Conservation (phyloP, 1,140 invertebrate species). For the Drosophila willistoni region DNA sequence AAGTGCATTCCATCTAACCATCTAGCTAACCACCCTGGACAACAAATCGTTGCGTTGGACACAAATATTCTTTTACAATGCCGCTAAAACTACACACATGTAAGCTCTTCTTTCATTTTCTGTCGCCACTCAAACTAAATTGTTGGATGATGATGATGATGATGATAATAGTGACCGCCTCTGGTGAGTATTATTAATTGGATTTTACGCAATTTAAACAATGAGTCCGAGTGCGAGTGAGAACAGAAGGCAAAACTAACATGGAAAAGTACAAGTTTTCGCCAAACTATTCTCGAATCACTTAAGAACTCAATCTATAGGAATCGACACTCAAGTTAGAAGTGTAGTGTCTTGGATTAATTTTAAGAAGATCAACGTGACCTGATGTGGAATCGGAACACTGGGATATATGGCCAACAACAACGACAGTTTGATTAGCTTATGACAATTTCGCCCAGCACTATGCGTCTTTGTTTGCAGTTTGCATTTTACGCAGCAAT, state of each 20-base stretch:
- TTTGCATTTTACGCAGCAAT: conserved; percentile 65
- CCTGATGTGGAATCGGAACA: too few relatives aligned
- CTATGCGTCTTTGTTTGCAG: conserved; percentile 35
- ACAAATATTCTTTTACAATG: conserved; percentile 53
- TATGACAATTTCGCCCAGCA: conserved; percentile 1
- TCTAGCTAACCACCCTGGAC: conserved; percentile 4
- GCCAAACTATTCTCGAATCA: background rate
- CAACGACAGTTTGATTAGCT: background rate
- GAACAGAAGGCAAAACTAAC: background rate
- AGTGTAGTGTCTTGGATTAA: too few relatives aligned
- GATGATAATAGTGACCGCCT: background rate
- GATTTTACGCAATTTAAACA: conserved; percentile 73
- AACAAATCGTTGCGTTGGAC: background rate
- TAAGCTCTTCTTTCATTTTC: conserved; percentile 51
- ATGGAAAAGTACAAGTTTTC: background rate
- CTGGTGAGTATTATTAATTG: conserved; percentile 61
- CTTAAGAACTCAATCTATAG: background rate
- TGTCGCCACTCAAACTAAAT: conserved; percentile 23
- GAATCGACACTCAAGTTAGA: too few relatives aligned
- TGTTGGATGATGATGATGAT: conserved; percentile 28
- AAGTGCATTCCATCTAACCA: background rate
- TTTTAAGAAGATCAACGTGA: too few relatives aligned
- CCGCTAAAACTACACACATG: conserved; percentile 22
- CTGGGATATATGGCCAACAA: too few relatives aligned
- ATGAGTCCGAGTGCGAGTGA: conserved; percentile 42